These are phyloP conservation scores for Monopterus albus DNA, from an alignment of 2,113 vertebrate species.

Conservation along the genomic window DNA sequence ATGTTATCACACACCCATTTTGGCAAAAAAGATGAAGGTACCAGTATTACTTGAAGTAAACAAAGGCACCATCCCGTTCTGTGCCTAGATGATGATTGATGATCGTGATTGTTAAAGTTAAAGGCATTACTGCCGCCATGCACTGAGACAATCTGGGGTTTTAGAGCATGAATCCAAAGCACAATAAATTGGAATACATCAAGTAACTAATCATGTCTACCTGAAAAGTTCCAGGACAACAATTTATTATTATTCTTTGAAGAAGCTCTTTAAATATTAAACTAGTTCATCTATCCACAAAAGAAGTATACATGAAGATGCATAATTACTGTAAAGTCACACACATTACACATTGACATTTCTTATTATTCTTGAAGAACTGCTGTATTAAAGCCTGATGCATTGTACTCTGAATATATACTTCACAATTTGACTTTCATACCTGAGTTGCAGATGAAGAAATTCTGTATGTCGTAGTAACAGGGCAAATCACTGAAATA, in stretches of 20 bases:
- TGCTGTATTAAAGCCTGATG: slow-evolving; percentile 52
- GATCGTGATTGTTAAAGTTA: neutral
- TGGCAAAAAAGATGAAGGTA: slow-evolving; percentile 1
- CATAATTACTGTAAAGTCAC: slow-evolving; percentile 9
- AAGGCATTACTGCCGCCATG: neutral
- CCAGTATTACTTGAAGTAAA: neutral
- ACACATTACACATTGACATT: slow-evolving; percentile 21
- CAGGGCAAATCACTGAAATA: slow-evolving; percentile 23
- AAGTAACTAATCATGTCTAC: neutral
- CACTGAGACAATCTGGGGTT: neutral
- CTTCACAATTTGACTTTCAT: slow-evolving; percentile 11
- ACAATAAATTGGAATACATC: neutral
- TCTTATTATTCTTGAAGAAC: slow-evolving; percentile 47
- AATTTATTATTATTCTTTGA: slow-evolving; percentile 15
- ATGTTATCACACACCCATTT: neutral
- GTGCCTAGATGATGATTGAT: neutral
- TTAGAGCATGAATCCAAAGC: slow-evolving; percentile 3
- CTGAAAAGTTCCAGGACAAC: neutral
- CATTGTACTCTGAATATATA: slow-evolving; percentile 45
- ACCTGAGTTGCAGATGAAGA: slow-evolving; percentile 17
- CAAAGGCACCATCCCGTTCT: neutral
- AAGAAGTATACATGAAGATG: slow-evolving; percentile 14
- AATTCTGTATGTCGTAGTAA: slow-evolving; percentile 18
- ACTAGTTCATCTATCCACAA: slow-evolving; percentile 1
- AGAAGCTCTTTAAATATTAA: slow-evolving; percentile 26